Evolutionary conservation across 2,797 vertebrate genomes (phyloP).

Genomic region (Pelobates cultripes): DNA sequence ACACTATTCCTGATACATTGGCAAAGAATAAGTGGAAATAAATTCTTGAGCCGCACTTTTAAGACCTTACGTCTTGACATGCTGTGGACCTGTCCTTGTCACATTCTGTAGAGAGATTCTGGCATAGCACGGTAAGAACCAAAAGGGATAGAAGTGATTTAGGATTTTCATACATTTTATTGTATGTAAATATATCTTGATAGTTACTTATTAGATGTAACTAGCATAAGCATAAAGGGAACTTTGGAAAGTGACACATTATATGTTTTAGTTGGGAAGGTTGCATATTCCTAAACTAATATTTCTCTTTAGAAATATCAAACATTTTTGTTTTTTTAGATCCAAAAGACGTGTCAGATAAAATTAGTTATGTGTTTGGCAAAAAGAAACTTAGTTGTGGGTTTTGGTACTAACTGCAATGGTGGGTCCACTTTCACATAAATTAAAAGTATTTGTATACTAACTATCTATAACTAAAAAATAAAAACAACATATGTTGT

Average conservation of each 20-base stretch:
- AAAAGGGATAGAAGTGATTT: neutral
- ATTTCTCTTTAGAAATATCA: too few relatives aligned
- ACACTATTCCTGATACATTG: constrained; percentile 64
- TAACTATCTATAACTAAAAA: too few relatives aligned
- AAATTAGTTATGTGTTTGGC: too few relatives aligned
- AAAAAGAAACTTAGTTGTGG: too few relatives aligned
- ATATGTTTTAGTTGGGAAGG: too few relatives aligned
- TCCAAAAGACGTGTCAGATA: too few relatives aligned
- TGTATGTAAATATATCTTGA: neutral
- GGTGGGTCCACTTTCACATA: too few relatives aligned
- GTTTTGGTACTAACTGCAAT: too few relatives aligned
- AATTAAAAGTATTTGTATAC: too few relatives aligned
- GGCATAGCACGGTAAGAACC: constrained; percentile 17
- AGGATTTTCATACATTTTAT: neutral
- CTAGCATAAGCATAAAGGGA: neutral
- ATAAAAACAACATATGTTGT: too few relatives aligned
- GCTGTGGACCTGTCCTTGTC: neutral
- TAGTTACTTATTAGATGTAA: neutral
- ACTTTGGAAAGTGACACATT: neutral
- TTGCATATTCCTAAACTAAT: too few relatives aligned
- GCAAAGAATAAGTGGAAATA: constrained; percentile 56
- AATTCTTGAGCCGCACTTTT: constrained; percentile 45
- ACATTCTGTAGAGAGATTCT: neutral
- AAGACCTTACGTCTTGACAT: constrained; percentile 50
- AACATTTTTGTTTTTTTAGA: too few relatives aligned